Base-by-base conservation (phyloP, 2,888 invertebrate genomes). In the Drosophila hamatofila region DNA sequence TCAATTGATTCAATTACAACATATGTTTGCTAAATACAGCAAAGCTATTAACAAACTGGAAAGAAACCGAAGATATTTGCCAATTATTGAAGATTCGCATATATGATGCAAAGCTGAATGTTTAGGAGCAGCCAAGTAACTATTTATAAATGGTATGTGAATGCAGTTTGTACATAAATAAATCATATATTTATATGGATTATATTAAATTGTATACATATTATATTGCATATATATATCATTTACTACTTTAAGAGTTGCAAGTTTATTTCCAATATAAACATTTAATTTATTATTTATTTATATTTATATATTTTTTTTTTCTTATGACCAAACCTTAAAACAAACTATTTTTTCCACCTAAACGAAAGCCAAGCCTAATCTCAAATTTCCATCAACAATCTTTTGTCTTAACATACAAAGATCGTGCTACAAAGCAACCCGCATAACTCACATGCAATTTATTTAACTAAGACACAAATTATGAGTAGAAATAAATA, bases 1-100 rank as follows among this genome's bases (percentile, higher is more conserved):
- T 49, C 21, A 57, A 60, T 37, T 30, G 49, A 37, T n/a, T n/a
- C n/a, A n/a, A n/a, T 72, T 64, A 55, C 59, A 77, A 77, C 72
- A 74, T 33, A 18, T 14, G 55, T 49, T 30, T 33, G 52, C 46
- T 59, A 58, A 76, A 21, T 52, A 6, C 37, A 46, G 21, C 39
- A 23, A 5, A 48, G 37, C 30, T 33, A 21, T 49, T 58, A 33
- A 30, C 52, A 76, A 49, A 44, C 27, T n/a, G 27, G 12, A 21
- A 18, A 30, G 33, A 25, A 51, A n/a, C 5, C 52, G 23, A 54
- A 39, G 25, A 39, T 21, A 35, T 52, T 52, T 52, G 51, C 51
- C 35, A 52, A 52, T 52, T 33, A 23, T 52, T 33, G 51, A 35
- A 52, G 51, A 52, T 35, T 35, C 21, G 16, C 23, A 44, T 23